These are phyloP conservation scores for Morus bassanus DNA, from an alignment of 2,797 vertebrate genomes.

Conservation along the genomic window DNA sequence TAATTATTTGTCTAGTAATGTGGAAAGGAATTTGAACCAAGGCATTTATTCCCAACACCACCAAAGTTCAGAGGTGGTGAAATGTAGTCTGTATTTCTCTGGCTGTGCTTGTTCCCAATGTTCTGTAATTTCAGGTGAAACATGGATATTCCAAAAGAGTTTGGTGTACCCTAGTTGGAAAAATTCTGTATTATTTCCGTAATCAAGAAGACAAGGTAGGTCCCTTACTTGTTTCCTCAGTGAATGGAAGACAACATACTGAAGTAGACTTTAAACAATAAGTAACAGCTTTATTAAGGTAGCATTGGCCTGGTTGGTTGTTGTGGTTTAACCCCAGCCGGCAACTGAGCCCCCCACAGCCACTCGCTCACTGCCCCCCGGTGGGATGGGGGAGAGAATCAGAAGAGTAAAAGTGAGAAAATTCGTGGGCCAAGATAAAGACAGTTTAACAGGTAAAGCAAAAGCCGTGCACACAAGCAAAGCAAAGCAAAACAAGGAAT, in stretches of 20 bases:
- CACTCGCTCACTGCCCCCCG: too few relatives aligned
- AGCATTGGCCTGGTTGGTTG: not conserved
- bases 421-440: too few relatives aligned
- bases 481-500: too few relatives aligned
- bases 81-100: not conserved
- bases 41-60: not conserved
- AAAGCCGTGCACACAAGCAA: too few relatives aligned
- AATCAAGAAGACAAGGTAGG: constrained; percentile 95
- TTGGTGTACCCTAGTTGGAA: constrained; percentile 92
- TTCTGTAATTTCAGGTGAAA: constrained; percentile 85
- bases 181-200: constrained; percentile 93
- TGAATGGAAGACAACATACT: not conserved
- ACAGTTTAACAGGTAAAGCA: too few relatives aligned
- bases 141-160: constrained; percentile 96
- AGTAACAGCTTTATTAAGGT: not conserved
- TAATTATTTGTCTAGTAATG: not conserved
- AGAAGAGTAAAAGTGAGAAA: too few relatives aligned
- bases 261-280: not conserved
- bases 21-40: not conserved
- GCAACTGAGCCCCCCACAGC: too few relatives aligned
- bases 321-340: too few relatives aligned
- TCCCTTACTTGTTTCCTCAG: constrained; percentile 8
- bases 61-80: not conserved
- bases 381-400: too few relatives aligned
- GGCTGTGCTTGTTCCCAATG: not conserved